phyloP scores from a whole-genome alignment of 1,140 invertebrate species.

The Tetragnatha versicolor region DNA sequence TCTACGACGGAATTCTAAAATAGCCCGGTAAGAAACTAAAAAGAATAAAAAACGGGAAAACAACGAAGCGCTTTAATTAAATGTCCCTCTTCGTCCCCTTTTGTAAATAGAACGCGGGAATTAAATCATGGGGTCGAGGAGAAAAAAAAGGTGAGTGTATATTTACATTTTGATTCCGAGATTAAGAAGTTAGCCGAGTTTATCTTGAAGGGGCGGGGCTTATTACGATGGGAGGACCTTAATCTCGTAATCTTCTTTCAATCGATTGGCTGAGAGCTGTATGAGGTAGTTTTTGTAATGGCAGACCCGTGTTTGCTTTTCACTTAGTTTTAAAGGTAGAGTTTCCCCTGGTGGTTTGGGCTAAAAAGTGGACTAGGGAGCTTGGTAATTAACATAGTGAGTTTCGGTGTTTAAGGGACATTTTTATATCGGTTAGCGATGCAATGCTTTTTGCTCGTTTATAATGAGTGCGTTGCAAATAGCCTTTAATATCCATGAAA shows the following conservation, averaged over 20 bases:
- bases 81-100: background rate
- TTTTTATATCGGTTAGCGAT: no score
- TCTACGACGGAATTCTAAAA: background rate
- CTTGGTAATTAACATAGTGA: no score
- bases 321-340: background rate
- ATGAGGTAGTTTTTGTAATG: no score
- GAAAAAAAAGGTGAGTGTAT: background rate
- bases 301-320: background rate
- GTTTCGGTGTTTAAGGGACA: no score
- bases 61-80: conserved; percentile 39
- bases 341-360: no score
- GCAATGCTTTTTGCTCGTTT: no score
- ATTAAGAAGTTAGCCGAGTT: conserved; percentile 24
- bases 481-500: no score
- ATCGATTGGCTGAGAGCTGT: background rate
- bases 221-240: background rate
- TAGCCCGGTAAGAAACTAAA: background rate
- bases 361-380: no score
- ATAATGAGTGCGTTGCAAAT: no score
- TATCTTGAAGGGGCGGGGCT: background rate
- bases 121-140: conserved; percentile 5
- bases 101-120: conserved; percentile 13
- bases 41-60: conserved; percentile 33
- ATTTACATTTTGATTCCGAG: conserved; percentile 40
- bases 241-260: conserved; percentile 29